These are phyloP conservation scores for Mylabris phalerata DNA, from an alignment of 1,140 invertebrate genomes.

Conservation along the genomic window DNA sequence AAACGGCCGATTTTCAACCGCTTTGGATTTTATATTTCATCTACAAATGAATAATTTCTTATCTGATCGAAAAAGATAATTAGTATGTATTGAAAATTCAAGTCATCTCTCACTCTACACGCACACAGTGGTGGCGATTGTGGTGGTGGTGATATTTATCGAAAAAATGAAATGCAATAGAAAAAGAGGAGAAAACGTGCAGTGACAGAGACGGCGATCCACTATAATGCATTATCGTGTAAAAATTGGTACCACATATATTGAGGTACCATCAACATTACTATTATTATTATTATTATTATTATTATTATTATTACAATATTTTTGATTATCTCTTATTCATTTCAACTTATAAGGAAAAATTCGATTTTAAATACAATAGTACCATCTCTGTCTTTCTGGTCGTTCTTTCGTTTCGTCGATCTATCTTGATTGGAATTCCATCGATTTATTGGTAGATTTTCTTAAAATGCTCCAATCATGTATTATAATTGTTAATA, in stretches of 20 bases:
- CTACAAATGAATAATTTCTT: constrained; percentile 33
- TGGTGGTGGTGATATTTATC: constrained; percentile 27
- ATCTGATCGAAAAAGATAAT: constrained; percentile 36
- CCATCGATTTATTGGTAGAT: constrained; percentile 31
- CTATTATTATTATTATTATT: neutral
- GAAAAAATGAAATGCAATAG: constrained; percentile 13
- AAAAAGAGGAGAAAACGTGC: constrained; percentile 11
- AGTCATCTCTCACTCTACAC: constrained; percentile 24
- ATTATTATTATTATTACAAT: neutral
- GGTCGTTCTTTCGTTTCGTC: neutral
- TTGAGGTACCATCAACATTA: neutral
- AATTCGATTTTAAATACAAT: too few species aligned
- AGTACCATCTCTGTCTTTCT: too few species aligned
- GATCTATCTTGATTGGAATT: neutral
- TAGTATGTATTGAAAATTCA: constrained; percentile 38
- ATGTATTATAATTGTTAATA: constrained; percentile 36
- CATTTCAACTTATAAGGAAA: too few species aligned
- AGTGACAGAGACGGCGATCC: too few species aligned
- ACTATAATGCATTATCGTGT: too few species aligned
- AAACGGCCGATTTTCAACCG: too few species aligned
- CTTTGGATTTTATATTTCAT: constrained; percentile 25
- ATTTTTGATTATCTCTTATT: too few species aligned
- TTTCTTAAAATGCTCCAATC: constrained; percentile 34
- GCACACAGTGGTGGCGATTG: too few species aligned
- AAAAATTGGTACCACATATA: neutral